These are phyloP conservation scores for Leptoclinus maculatus DNA, from an alignment of 2,797 vertebrate genomes.

Conservation along the genomic window DNA sequence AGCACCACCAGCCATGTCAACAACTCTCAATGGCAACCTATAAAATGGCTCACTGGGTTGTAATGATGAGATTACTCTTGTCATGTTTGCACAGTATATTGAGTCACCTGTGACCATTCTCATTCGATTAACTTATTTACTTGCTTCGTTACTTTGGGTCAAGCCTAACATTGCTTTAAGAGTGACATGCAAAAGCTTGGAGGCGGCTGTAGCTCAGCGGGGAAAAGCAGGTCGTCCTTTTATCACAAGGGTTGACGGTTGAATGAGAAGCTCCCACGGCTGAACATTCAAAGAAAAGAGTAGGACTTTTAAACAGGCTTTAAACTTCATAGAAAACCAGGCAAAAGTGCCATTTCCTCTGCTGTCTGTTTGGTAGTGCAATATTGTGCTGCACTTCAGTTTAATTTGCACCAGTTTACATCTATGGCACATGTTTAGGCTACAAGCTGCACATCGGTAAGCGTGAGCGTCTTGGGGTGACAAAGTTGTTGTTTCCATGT, in stretches of 20 bases:
- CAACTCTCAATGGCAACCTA: background rate
- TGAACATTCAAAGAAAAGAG: background rate
- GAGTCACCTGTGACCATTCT: background rate
- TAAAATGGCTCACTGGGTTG: conserved; percentile 16
- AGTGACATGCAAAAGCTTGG: background rate
- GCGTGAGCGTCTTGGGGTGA: background rate
- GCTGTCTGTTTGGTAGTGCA: background rate
- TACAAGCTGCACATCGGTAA: background rate
- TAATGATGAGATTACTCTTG: conserved; percentile 9
- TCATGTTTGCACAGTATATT: background rate
- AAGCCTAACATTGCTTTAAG: background rate
- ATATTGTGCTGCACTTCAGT: background rate
- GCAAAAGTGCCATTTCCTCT: background rate
- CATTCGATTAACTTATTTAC: background rate
- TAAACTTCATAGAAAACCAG: background rate
- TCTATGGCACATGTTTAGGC: background rate
- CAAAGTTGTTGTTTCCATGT: background rate
- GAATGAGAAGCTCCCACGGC: background rate
- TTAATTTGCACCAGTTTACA: background rate
- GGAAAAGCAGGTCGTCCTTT: too few species aligned
- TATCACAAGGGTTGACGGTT: too few species aligned
- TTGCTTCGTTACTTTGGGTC: background rate
- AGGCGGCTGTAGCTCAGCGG: too few species aligned
- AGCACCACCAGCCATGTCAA: conserved; percentile 25
- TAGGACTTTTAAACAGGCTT: too few species aligned